phyloP scores from a whole-genome alignment of 2,888 invertebrate genomes.

The Thymelicus lineola region DNA sequence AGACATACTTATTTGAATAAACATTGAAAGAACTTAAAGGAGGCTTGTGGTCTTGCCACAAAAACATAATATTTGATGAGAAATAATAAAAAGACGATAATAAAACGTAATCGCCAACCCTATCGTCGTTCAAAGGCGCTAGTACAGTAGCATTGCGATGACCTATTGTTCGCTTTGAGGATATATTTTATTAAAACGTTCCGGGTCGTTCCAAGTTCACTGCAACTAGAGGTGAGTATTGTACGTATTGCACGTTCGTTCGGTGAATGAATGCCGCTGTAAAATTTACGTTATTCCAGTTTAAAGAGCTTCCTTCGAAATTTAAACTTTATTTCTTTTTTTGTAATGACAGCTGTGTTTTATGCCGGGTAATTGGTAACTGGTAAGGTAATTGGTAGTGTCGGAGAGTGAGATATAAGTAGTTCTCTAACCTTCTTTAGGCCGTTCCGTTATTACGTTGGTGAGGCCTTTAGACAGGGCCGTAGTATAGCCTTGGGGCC shows the following conservation, averaged over 20 bases:
- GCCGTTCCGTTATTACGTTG: too few species aligned
- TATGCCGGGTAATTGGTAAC: too few species aligned
- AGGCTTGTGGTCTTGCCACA: too few species aligned
- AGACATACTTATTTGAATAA: too few species aligned
- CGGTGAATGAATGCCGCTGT: background rate
- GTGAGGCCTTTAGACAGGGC: too few species aligned
- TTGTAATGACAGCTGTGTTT: too few species aligned
- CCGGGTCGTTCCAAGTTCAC: constrained; percentile 30
- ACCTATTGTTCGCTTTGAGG: constrained; percentile 38
- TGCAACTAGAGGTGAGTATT: constrained; percentile 1
- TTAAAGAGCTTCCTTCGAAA: background rate
- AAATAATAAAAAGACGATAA: background rate
- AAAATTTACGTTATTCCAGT: background rate
- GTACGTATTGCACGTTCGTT: background rate
- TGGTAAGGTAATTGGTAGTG: too few species aligned
- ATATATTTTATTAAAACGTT: constrained; percentile 35
- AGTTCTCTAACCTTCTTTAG: too few species aligned
- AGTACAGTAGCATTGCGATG: constrained; percentile 35
- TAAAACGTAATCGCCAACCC: constrained; percentile 7
- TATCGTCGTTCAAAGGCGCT: constrained; percentile 21
- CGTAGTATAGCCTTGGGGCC: too few species aligned
- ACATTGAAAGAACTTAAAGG: too few species aligned
- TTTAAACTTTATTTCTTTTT: background rate
- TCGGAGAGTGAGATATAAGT: too few species aligned
- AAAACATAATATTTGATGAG: too few species aligned